Evolutionary conservation across 2,113 vertebrate species (phyloP).

Genomic region (Nipponia nippon): DNA sequence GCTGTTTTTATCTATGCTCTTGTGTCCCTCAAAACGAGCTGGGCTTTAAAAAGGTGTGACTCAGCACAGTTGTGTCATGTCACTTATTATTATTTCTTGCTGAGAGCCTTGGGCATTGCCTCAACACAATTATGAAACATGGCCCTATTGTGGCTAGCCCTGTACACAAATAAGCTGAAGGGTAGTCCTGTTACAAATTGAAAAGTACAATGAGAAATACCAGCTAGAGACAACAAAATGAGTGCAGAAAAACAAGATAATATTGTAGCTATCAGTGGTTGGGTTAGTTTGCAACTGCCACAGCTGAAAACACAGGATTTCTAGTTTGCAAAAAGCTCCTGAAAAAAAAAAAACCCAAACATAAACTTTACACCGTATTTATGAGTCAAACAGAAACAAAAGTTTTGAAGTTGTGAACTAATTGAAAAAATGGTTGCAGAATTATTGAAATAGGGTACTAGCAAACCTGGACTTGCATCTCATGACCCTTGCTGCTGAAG

Average conservation of each 20-base stretch:
- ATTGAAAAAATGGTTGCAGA: not conserved
- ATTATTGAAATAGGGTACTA: not conserved
- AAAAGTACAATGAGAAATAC: not conserved
- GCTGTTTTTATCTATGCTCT: not conserved
- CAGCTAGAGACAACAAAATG: not conserved
- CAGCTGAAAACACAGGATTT: not conserved
- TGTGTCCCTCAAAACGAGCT: constrained; percentile 20
- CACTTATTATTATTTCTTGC: constrained; percentile 18
- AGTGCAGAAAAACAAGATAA: not conserved
- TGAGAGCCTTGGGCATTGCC: constrained; percentile 27
- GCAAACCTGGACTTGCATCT: not conserved
- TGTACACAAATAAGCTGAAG: not conserved
- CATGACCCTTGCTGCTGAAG: not conserved
- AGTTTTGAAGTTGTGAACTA: not conserved
- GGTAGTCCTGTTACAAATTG: not conserved
- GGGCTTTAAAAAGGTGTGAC: constrained; percentile 48
- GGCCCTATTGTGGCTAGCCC: not conserved
- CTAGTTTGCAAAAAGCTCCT: not conserved
- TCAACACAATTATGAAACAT: not conserved
- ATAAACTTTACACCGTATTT: not conserved
- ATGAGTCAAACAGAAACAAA: not conserved
- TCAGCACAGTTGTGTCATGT: constrained; percentile 15
- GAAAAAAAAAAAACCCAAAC: not conserved
- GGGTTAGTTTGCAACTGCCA: not conserved
- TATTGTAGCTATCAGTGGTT: not conserved